Percentiles rank a stretch among this genome's conserved stretches.
phyloP scores from a whole-genome alignment of 1,140 invertebrate species.

The Drosophila oshimai region DNA sequence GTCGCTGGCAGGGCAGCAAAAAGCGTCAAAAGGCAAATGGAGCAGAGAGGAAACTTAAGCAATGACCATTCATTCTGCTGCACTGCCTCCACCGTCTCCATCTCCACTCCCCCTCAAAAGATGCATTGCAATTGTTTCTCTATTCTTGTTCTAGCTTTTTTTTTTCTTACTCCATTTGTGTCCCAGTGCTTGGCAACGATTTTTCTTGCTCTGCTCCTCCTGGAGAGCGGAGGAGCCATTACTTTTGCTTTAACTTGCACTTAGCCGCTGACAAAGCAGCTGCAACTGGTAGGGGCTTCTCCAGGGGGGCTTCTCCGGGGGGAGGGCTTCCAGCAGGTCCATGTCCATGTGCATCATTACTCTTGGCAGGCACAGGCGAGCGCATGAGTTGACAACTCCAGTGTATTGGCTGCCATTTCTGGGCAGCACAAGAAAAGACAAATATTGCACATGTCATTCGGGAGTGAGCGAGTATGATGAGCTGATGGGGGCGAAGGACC shows the following conservation, averaged over 20 bases:
- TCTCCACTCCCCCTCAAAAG: constrained; percentile 36
- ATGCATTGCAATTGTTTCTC: constrained; percentile 58
- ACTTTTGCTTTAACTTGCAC: constrained; percentile 74
- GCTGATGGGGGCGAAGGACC: background rate
- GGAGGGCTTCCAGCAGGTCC: background rate
- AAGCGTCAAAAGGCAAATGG: background rate
- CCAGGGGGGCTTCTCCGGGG: background rate
- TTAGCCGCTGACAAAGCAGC: constrained; percentile 72
- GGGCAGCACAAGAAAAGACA: constrained; percentile 46
- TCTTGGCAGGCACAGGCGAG: constrained; percentile 54
- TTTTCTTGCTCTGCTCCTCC: constrained; percentile 35
- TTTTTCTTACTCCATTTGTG: background rate
- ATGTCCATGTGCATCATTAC: constrained; percentile 64
- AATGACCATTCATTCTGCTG: constrained; percentile 62
- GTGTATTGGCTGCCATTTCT: constrained; percentile 71
- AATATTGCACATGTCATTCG: constrained; percentile 78
- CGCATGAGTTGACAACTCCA: constrained; percentile 71
- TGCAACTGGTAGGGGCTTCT: constrained; percentile 1
- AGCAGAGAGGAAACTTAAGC: constrained; percentile 36
- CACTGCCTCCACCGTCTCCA: constrained; percentile 3
- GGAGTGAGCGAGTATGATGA: constrained; percentile 42
- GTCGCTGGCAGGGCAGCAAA: background rate
- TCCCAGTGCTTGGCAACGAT: constrained; percentile 27
- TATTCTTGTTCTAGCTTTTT: background rate
- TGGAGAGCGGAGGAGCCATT: constrained; percentile 57